phyloP scores from a whole-genome alignment of 2,797 vertebrate species.

The Darevskia mixta region DNA sequence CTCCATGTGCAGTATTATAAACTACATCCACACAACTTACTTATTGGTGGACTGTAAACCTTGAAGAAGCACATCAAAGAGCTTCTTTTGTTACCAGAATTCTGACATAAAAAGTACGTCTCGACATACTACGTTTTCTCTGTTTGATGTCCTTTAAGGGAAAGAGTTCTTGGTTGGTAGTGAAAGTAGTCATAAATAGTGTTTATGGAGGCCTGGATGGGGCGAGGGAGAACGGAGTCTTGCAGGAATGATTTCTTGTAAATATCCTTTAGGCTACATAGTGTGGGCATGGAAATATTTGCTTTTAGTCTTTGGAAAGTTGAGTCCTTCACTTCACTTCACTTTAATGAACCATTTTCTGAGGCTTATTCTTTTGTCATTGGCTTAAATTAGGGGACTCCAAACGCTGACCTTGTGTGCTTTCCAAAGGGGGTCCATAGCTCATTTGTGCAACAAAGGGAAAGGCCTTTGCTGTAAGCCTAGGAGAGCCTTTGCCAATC shows the following conservation, averaged over 20 bases:
- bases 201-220: slow-evolving; percentile 35
- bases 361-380: not conserved
- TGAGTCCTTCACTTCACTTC: not conserved
- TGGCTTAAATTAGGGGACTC: not conserved
- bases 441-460: not conserved
- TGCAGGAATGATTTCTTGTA: slow-evolving; percentile 36
- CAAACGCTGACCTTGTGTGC: not conserved
- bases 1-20: slow-evolving; percentile 62
- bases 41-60: slow-evolving; percentile 68
- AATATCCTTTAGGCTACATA: slow-evolving; percentile 1
- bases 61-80: slow-evolving; percentile 61
- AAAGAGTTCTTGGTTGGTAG: slow-evolving; percentile 8
- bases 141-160: slow-evolving; percentile 23
- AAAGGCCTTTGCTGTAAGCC: no score
- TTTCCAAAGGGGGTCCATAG: not conserved
- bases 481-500: not conserved
- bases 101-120: slow-evolving; percentile 65
- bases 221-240: not conserved
- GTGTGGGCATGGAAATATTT: not conserved
- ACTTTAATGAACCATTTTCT: slow-evolving; percentile 25
- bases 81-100: slow-evolving; percentile 70
- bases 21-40: slow-evolving; percentile 66
- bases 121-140: slow-evolving; percentile 52
- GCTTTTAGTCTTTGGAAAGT: not conserved
- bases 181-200: slow-evolving; percentile 24